Percentiles rank a stretch among this genome's conserved stretches.
phyloP scores from a whole-genome alignment of 2,797 vertebrate species.

The Anguilla marmorata region DNA sequence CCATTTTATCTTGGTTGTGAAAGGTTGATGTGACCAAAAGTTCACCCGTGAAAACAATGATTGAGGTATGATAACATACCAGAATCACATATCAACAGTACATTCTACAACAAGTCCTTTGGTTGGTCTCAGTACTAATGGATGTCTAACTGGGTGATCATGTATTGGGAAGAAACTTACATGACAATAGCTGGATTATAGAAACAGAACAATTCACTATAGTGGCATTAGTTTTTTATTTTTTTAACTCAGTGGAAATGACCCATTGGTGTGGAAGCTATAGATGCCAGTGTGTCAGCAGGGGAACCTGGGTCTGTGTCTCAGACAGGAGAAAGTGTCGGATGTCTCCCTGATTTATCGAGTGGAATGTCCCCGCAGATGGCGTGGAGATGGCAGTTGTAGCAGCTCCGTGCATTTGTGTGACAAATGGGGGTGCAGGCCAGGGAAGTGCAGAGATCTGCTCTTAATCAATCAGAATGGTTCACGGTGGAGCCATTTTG shows the following conservation, averaged over 20 bases:
- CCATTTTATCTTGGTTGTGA: background rate
- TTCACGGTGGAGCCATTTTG: background rate
- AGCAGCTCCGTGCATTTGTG: conserved; percentile 57
- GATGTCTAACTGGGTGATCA: background rate
- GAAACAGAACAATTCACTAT: background rate
- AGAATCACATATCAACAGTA: background rate
- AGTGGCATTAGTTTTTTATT: background rate
- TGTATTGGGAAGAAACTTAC: background rate
- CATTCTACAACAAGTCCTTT: background rate
- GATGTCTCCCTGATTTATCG: conserved; percentile 62
- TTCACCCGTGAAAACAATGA: background rate
- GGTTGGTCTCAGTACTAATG: background rate
- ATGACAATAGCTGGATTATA: conserved; percentile 41
- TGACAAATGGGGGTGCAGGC: conserved; percentile 59
- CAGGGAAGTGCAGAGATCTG: conserved; percentile 63
- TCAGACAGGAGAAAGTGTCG: conserved; percentile 46
- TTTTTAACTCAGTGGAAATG: background rate
- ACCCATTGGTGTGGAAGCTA: background rate
- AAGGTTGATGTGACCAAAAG: background rate
- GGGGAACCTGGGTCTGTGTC: conserved; percentile 52
- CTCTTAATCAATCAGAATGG: conserved; percentile 72
- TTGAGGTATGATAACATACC: background rate
- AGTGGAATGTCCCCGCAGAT: conserved; percentile 65
- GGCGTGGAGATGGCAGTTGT: conserved; percentile 54
- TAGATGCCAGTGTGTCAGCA: conserved; percentile 50